Evolutionary conservation across 2,888 invertebrate species (phyloP).

Genomic region (Chymomyza amoena): DNA sequence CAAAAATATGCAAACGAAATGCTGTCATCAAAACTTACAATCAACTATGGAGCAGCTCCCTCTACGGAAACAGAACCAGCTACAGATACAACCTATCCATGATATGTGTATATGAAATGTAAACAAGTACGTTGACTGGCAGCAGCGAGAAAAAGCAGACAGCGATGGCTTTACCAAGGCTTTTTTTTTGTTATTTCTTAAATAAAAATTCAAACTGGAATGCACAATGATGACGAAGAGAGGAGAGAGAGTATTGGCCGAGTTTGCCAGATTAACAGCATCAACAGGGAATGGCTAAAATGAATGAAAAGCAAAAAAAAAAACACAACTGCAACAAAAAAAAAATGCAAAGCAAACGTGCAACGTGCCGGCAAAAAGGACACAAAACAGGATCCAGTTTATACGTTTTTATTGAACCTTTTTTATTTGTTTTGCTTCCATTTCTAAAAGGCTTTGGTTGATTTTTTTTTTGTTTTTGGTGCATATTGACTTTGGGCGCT

Average conservation of each 20-base stretch:
- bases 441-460: background rate
- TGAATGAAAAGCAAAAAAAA: constrained; percentile 32
- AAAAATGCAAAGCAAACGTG: background rate
- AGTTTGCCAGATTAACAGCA: constrained; percentile 61
- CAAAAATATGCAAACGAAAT: constrained; percentile 70
- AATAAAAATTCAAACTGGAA: constrained; percentile 63
- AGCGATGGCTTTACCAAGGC: constrained; percentile 5
- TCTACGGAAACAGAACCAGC: background rate
- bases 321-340: constrained; percentile 5
- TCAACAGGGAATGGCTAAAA: constrained; percentile 52
- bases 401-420: constrained; percentile 16
- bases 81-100: background rate
- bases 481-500: constrained; percentile 48
- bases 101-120: constrained; percentile 24
- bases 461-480: background rate
- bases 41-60: constrained; percentile 41
- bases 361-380: constrained; percentile 37
- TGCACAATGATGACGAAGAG: constrained; percentile 31
- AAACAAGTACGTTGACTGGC: constrained; percentile 39
- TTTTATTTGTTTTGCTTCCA: background rate
- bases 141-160: constrained; percentile 9
- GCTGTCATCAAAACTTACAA: constrained; percentile 68
- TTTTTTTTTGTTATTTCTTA: constrained; percentile 32
- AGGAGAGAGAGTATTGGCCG: background rate
- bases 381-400: constrained; percentile 31